Percentiles rank a stretch among this genome's conserved stretches.
phyloP scores from a whole-genome alignment of 64 coral and sea anemone genomes.

The Acropora tenuis region DNA sequence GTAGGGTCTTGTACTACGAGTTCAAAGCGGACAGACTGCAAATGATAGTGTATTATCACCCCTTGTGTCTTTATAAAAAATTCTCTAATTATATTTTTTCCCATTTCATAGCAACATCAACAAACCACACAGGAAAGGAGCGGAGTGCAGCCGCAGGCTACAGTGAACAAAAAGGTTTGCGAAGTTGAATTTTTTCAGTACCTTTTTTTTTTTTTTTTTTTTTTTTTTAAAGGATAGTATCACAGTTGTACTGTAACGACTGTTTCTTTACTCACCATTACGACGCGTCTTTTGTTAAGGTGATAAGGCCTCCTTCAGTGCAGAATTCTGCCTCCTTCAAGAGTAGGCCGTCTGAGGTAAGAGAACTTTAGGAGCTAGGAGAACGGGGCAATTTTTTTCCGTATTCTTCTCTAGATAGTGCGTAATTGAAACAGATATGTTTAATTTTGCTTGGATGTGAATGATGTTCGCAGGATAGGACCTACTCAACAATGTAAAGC shows the following conservation, averaged over 20 bases:
- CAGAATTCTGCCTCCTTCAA: background rate
- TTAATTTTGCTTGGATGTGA: no score
- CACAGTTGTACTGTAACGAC: background rate
- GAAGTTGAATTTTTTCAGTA: background rate
- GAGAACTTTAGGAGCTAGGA: background rate
- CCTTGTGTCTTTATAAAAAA: no score
- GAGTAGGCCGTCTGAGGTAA: slow-evolving; percentile 15
- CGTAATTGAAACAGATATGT: background rate
- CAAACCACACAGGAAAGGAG: background rate
- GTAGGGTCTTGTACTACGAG: background rate
- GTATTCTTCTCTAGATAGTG: no score
- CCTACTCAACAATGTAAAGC: no score
- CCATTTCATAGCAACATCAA: background rate
- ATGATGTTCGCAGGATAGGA: no score
- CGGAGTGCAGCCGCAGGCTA: background rate
- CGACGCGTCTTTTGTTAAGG: background rate
- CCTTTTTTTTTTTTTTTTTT: background rate
- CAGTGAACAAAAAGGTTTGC: background rate
- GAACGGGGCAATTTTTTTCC: no score
- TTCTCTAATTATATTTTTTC: background rate
- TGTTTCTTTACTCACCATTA: background rate
- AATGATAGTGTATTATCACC: no score
- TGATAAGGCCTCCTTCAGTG: background rate
- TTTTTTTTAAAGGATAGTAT: background rate
- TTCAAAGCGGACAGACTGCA: no score